Base-by-base conservation (phyloP, 2,888 invertebrate genomes). In the Chaitophorus viminalis region DNA sequence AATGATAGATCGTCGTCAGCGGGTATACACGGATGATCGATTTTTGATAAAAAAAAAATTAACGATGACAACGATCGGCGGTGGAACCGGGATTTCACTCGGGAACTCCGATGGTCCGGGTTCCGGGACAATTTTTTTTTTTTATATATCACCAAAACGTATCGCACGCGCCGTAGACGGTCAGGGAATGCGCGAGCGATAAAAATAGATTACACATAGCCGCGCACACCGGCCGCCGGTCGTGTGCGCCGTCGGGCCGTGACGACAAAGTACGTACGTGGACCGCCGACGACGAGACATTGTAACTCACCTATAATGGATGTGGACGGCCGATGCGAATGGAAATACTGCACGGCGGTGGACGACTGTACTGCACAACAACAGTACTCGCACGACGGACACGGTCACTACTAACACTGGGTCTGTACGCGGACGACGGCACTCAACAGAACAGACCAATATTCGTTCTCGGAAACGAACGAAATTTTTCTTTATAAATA, bases 261-360 rank as follows among this genome's bases (percentile, higher is more conserved):
- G n/a, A n/a, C n/a, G n/a, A n/a, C n/a, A n/a, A n/a, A n/a, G n/a
- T n/a, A n/a, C n/a, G n/a, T n/a, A n/a, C n/a, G n/a, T n/a, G n/a
- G n/a, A n/a, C n/a, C n/a, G n/a, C n/a, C n/a, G n/a, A n/a, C n/a
- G n/a, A n/a, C n/a, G n/a, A n/a, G n/a, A 14, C 31, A 18, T 18
- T 14, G 70, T 11, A 25, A 87, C 87, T 87, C 65, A 87, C 87
- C 81, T 87, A 87, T 87, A 81, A 87, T 81, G 87, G 74, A 87
- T 25, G 87, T 74, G 65, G 36, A 60, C 81, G n/a, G 75, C 52
- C 74, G 31, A 65, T 18, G 84, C 74, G 74, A 36, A 52, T 52
- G 14, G 77, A 78, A 85, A 68, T 78, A 70, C 39, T 72, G 86
- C 70, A 18, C 52, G 25, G 33, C 9, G 39, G 39, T 9, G 65